phyloP scores from a whole-genome alignment of 2,113 vertebrate species.

The Notiomystis cincta region DNA sequence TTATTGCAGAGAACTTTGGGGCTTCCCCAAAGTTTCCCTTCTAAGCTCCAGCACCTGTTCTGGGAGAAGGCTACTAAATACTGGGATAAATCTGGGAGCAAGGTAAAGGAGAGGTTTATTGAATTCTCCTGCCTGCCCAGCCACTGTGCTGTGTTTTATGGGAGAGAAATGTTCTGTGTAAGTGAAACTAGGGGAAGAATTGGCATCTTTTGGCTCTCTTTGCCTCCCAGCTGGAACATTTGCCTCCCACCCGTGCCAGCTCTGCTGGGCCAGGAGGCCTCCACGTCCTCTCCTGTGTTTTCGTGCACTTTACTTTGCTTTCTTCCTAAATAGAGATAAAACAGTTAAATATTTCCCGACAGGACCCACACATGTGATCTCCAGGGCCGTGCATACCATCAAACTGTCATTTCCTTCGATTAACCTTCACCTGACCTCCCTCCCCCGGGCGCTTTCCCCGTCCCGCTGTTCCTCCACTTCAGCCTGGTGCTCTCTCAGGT shows the following conservation, averaged over 20 bases:
- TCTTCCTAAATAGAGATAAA: slow-evolving; percentile 24
- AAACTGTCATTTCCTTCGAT: slow-evolving; percentile 77
- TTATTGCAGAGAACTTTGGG: neutral
- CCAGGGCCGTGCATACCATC: slow-evolving; percentile 60
- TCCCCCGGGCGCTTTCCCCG: slow-evolving; percentile 45
- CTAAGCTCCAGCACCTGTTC: neutral
- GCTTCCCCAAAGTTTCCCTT: neutral
- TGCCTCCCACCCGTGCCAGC: accelerated
- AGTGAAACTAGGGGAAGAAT: neutral
- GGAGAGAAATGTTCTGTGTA: accelerated
- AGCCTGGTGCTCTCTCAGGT: slow-evolving; percentile 14
- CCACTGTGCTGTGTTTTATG: neutral
- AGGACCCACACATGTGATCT: neutral
- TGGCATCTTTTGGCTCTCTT: neutral
- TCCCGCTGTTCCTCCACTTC: slow-evolving; percentile 42
- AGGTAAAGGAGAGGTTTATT: neutral
- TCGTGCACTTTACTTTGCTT: neutral
- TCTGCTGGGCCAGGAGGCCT: neutral
- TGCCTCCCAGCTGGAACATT: neutral
- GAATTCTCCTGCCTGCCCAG: neutral
- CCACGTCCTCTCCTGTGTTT: neutral
- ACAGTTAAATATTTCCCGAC: slow-evolving; percentile 45
- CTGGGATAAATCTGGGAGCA: neutral
- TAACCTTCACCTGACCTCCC: slow-evolving; percentile 74
- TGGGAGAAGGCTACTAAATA: neutral